A percentile compares a stretch with the other conserved stretches of the same genome.
Conservation (phyloP, 1,140 invertebrate genomes). For the Drosophila repleta region DNA sequence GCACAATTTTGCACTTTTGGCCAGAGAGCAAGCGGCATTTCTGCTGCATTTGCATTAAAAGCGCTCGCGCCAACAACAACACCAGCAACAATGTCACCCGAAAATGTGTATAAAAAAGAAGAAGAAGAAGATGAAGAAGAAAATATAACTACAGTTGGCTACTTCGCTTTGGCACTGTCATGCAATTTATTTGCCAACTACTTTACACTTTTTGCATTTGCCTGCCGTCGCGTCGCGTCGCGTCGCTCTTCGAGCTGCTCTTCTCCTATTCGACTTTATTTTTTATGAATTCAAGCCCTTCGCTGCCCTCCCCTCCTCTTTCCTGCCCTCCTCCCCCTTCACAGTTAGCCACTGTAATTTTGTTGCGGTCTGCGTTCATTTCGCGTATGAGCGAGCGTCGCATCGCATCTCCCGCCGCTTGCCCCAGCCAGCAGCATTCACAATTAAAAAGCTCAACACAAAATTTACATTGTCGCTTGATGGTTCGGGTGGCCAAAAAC, state of each 20-base stretch:
- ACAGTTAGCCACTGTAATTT: slow-evolving; percentile 46
- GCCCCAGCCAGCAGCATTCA: slow-evolving; percentile 58
- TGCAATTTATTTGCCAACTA: slow-evolving; percentile 77
- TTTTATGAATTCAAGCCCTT: slow-evolving; percentile 68
- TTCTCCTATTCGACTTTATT: slow-evolving; percentile 59
- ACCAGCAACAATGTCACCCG: slow-evolving; percentile 15
- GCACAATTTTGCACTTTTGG: slow-evolving; percentile 83
- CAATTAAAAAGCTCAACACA: slow-evolving; percentile 83
- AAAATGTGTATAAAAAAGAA: slow-evolving; percentile 12
- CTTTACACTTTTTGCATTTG: slow-evolving; percentile 60
- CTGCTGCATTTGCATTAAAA: slow-evolving; percentile 82
- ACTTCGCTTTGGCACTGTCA: slow-evolving; percentile 55
- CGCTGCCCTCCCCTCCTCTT: background rate
- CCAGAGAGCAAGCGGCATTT: slow-evolving; percentile 48
- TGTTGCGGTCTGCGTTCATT: slow-evolving; percentile 74
- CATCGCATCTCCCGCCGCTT: background rate
- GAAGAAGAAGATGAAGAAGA: slow-evolving; percentile 1
- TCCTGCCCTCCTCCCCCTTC: too few relatives aligned
- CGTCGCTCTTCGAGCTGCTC: slow-evolving; percentile 22
- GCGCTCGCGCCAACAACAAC: slow-evolving; percentile 22
- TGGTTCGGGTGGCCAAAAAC: slow-evolving; percentile 49
- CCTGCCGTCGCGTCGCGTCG: too few relatives aligned
- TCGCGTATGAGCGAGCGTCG: slow-evolving; percentile 65
- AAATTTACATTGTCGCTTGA: slow-evolving; percentile 82
- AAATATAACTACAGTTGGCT: slow-evolving; percentile 46